Conservation (phyloP, 1,140 invertebrate species). For the Bathynomus jamesi region DNA sequence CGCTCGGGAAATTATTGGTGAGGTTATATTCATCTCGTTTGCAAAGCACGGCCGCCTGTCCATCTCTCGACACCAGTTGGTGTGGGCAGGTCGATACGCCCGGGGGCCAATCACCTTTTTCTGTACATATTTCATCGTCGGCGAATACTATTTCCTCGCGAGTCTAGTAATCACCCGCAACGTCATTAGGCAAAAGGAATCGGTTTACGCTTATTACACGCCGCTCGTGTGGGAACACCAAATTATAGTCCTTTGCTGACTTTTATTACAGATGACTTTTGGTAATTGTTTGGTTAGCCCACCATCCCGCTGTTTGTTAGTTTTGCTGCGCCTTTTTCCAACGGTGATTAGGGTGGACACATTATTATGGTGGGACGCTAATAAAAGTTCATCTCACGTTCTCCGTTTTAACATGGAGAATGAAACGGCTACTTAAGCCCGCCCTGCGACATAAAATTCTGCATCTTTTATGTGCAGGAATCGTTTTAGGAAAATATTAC, state of each 20-base stretch:
- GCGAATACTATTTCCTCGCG: neutral
- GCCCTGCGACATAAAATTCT: no score
- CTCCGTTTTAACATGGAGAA: neutral
- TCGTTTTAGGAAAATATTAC: no score
- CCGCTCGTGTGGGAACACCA: neutral
- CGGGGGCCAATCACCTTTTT: neutral
- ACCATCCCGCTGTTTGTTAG: neutral
- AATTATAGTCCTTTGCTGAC: neutral
- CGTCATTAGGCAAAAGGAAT: neutral
- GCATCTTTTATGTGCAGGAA: no score
- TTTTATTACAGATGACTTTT: constrained; percentile 1
- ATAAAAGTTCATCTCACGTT: neutral
- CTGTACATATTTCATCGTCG: neutral
- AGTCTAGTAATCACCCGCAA: neutral
- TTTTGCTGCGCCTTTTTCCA: neutral
- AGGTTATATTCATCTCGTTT: constrained; percentile 3
- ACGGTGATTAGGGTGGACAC: neutral
- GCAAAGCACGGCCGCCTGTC: constrained; percentile 18
- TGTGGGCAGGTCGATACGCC: neutral
- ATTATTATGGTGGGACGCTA: neutral
- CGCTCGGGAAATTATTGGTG: constrained; percentile 28
- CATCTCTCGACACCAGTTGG: neutral
- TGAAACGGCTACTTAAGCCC: neutral
- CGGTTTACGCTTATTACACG: neutral
- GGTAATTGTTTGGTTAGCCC: constrained; percentile 1